These are phyloP conservation scores for Tetragonula clypearis DNA, from an alignment of 1,140 invertebrate genomes.

Conservation along the genomic window DNA sequence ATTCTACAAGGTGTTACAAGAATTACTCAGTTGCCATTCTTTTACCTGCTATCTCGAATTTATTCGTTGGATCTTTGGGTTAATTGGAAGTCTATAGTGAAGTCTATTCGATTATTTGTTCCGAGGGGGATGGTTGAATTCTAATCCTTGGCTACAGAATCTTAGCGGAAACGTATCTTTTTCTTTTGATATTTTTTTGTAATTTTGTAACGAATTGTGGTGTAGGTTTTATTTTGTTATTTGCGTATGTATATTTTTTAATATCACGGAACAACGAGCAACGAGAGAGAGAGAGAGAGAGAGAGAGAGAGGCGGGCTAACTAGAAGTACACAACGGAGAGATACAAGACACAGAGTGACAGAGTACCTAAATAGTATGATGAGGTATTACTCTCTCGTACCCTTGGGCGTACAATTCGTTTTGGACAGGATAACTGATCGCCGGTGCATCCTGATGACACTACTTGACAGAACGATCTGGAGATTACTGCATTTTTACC, in stretches of 20 bases:
- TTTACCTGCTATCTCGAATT: neutral
- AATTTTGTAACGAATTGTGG: too few species aligned
- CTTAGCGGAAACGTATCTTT: too few species aligned
- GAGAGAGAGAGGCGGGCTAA: neutral
- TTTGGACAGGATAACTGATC: constrained; percentile 25
- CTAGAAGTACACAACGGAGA: neutral
- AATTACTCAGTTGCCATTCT: too few species aligned
- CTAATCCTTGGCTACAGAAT: too few species aligned
- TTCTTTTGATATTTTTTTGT: too few species aligned
- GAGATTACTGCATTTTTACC: constrained; percentile 12
- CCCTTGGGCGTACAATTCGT: constrained; percentile 28
- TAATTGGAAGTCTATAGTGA: neutral
- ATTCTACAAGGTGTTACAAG: too few species aligned
- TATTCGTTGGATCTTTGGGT: constrained; percentile 4
- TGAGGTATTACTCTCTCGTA: constrained; percentile 22
- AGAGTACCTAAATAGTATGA: constrained; percentile 24
- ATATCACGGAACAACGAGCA: too few species aligned
- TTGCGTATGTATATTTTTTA: too few species aligned
- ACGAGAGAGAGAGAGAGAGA: too few species aligned
- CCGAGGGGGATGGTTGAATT: neutral
- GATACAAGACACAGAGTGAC: neutral
- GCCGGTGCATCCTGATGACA: constrained; percentile 18
- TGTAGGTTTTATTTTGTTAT: too few species aligned
- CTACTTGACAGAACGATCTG: constrained; percentile 6
- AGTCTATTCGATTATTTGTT: neutral